phyloP scores from a whole-genome alignment of 2,113 vertebrate genomes.

The Scartelaos histophorus region DNA sequence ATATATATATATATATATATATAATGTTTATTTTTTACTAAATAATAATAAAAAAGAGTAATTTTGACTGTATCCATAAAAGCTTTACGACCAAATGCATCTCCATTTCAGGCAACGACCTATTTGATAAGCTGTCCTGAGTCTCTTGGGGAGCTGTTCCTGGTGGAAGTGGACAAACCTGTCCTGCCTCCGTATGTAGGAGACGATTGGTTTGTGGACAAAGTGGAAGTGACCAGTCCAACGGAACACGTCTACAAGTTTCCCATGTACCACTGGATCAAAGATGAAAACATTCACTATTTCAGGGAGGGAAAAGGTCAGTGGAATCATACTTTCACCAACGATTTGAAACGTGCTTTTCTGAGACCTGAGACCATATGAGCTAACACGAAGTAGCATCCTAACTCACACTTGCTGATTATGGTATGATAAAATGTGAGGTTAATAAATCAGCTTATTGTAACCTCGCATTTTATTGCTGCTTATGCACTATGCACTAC shows the following conservation, averaged over 20 bases:
- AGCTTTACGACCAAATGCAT: background rate
- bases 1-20: background rate
- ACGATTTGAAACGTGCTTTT: background rate
- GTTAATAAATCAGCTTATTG: no score
- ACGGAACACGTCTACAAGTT: slow-evolving; percentile 49
- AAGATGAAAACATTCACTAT: slow-evolving; percentile 22
- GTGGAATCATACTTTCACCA: background rate
- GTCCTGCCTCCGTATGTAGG: slow-evolving; percentile 5
- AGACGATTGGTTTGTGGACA: slow-evolving; percentile 61
- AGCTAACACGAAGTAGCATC: no score
- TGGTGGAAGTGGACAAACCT: slow-evolving; percentile 57
- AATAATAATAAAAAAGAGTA: no score
- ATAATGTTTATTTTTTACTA: no score
- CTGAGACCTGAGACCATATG: no score
- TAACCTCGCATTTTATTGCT: background rate
- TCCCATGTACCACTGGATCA: slow-evolving; percentile 64
- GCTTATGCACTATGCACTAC: background rate
- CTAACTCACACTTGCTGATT: no score
- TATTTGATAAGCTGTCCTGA: slow-evolving; percentile 30
- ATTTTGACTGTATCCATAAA: no score
- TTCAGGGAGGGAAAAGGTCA: slow-evolving; percentile 65
- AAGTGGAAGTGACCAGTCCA: slow-evolving; percentile 53
- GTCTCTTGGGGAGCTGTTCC: slow-evolving; percentile 54
- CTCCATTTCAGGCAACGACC: slow-evolving; percentile 11
- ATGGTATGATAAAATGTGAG: no score